A percentile compares a stretch with the other conserved stretches of the same genome.
phyloP scores from a whole-genome alignment of 2,113 vertebrate species.

The Hippocampus barbouri region DNA sequence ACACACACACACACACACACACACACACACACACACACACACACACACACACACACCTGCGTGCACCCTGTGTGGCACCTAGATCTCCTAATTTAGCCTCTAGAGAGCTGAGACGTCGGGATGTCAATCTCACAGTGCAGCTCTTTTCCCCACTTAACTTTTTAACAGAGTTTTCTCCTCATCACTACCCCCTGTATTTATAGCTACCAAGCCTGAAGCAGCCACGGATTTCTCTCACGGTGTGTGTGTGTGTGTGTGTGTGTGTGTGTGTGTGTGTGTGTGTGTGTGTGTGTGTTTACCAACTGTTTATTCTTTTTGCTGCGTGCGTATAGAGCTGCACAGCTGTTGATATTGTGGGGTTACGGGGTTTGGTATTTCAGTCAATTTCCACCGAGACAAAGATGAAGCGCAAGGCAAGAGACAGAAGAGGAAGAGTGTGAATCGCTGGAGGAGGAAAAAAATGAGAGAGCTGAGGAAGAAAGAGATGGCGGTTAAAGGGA shows the following conservation, averaged over 20 bases:
- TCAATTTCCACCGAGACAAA: slow-evolving; percentile 66
- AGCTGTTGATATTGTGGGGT: slow-evolving; percentile 70
- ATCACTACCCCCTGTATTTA: slow-evolving; percentile 71
- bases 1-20: too few species aligned
- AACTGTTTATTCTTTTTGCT: slow-evolving; percentile 59
- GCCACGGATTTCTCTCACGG: slow-evolving; percentile 31
- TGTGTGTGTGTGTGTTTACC: slow-evolving; percentile 56
- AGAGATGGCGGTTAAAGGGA: slow-evolving; percentile 47
- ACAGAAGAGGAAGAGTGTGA: slow-evolving; percentile 59
- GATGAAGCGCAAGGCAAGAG: slow-evolving; percentile 52
- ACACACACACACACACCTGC: slow-evolving; percentile 9
- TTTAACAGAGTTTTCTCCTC: slow-evolving; percentile 72
- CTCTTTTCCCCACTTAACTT: slow-evolving; percentile 76
- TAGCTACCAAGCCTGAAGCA: slow-evolving; percentile 70
- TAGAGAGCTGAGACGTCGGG: slow-evolving; percentile 69
- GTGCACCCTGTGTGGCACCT: slow-evolving; percentile 35
- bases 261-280: slow-evolving; percentile 16
- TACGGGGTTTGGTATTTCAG: slow-evolving; percentile 69
- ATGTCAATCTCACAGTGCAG: slow-evolving; percentile 67
- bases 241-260: slow-evolving; percentile 33
- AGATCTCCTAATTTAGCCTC: slow-evolving; percentile 75
- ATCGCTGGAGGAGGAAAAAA: slow-evolving; percentile 60
- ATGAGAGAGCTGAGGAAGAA: slow-evolving; percentile 48
- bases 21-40: too few species aligned
- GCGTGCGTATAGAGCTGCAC: slow-evolving; percentile 48